Evolutionary conservation across 2,113 vertebrate species (phyloP).

Genomic region (Bos javanicus): DNA sequence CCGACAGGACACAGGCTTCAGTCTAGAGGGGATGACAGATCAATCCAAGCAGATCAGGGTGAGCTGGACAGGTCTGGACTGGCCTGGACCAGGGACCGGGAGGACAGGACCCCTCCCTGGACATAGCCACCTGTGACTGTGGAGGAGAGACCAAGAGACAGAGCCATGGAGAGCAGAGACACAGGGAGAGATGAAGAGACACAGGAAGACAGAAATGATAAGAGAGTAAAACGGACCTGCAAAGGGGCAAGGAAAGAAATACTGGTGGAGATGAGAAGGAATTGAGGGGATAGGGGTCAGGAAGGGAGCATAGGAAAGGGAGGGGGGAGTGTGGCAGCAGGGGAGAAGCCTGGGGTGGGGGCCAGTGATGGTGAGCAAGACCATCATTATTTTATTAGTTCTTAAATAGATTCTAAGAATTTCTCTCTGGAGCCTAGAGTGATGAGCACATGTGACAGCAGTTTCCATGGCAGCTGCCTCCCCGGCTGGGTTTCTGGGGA

Average conservation of each 20-base stretch:
- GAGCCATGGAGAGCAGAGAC: conserved; percentile 35
- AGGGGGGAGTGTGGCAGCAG: neutral
- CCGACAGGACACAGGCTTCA: conserved; percentile 50
- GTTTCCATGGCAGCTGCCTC: conserved; percentile 80
- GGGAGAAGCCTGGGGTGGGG: neutral
- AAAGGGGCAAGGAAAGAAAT: conserved; percentile 4
- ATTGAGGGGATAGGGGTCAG: neutral
- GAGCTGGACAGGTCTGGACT: conserved; percentile 60
- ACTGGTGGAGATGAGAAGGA: neutral
- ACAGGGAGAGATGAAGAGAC: conserved; percentile 22
- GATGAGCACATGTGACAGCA: conserved; percentile 40
- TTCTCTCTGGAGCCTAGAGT: conserved; percentile 55
- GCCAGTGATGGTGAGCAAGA: conserved; percentile 30
- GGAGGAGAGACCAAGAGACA: conserved; percentile 55
- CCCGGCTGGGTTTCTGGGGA: conserved; percentile 72
- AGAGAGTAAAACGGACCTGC: conserved; percentile 21
- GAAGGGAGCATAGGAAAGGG: neutral
- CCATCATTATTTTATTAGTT: conserved; percentile 68
- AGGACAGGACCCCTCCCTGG: conserved; percentile 42
- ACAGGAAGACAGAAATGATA: conserved; percentile 27
- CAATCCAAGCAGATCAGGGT: conserved; percentile 61
- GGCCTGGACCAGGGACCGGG: conserved; percentile 53
- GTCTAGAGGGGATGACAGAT: conserved; percentile 62
- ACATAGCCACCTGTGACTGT: conserved; percentile 59
- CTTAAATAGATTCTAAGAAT: conserved; percentile 64